Evolutionary conservation across 1,140 invertebrate species (phyloP).

Genomic region (Aethina tumida): DNA sequence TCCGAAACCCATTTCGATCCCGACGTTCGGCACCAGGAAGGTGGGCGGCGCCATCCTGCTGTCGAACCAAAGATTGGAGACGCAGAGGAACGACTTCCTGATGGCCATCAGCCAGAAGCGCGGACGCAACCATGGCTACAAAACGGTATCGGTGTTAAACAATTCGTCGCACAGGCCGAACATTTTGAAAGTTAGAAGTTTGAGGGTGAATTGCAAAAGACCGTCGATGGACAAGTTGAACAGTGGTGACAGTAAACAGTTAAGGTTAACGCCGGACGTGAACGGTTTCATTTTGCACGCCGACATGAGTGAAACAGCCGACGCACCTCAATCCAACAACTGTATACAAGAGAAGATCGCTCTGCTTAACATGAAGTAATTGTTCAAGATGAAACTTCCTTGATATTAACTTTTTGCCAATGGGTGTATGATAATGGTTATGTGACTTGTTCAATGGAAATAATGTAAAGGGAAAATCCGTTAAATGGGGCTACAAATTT

Average conservation of each 20-base stretch:
- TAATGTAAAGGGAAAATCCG: no score
- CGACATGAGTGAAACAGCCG: conserved; percentile 22
- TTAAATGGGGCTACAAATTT: no score
- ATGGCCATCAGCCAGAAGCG: conserved; percentile 17
- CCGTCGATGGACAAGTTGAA: conserved; percentile 18
- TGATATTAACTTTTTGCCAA: no score
- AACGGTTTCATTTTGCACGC: conserved; percentile 26
- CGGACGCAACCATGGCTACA: conserved; percentile 10
- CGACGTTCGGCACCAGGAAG: conserved; percentile 21
- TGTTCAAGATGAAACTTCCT: conserved; percentile 9
- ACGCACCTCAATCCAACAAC: conserved; percentile 16
- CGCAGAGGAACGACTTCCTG: conserved; percentile 24
- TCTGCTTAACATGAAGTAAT: conserved; percentile 21
- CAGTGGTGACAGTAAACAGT: conserved; percentile 23
- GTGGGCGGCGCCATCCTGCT: conserved; percentile 23
- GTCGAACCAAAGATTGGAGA: conserved; percentile 21
- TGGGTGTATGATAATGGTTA: no score
- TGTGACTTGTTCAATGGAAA: no score
- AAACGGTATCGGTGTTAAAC: conserved; percentile 14
- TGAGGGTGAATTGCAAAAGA: conserved; percentile 22
- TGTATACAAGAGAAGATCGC: conserved; percentile 21
- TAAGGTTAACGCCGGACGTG: conserved; percentile 18
- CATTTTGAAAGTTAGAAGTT: conserved; percentile 21
- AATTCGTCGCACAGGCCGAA: conserved; percentile 17
- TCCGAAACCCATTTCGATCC: conserved; percentile 22